Conservation (phyloP, 2,797 vertebrate genomes). For the Karalla daura region DNA sequence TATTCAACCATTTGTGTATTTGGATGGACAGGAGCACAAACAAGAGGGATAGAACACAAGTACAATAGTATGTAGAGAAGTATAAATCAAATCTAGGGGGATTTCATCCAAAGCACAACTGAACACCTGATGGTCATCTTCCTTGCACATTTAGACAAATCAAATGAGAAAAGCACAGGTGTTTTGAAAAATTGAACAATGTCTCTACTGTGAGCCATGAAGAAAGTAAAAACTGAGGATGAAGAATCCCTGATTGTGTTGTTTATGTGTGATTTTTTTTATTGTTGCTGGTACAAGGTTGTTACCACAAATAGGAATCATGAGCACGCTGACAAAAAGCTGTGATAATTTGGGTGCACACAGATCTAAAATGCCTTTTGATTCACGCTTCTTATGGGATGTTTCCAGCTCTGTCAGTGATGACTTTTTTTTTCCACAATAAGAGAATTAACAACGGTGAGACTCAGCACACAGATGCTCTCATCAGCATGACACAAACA, state of each 20-base stretch:
- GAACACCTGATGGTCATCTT: background rate
- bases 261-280: background rate
- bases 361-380: background rate
- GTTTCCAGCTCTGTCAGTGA: background rate
- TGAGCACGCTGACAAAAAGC: background rate
- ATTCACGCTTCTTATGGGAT: background rate
- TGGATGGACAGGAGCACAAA: background rate
- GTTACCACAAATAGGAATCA: background rate
- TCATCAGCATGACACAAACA: slow-evolving; percentile 15
- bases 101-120: background rate
- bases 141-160: background rate
- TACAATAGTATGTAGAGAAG: background rate
- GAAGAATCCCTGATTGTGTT: background rate
- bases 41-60: background rate
- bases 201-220: background rate
- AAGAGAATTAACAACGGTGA: slow-evolving; percentile 10
- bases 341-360: background rate
- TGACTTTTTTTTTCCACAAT: background rate
- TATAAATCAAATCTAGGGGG: background rate
- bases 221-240: background rate
- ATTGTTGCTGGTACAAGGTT: too few relatives aligned
- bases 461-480: slow-evolving; percentile 5
- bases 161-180: background rate
- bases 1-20: too few relatives aligned
- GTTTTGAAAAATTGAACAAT: background rate